Evolutionary conservation across 2,113 vertebrate genomes (phyloP), one percentile per base, ranked within the genome.

Genomic region (Microcebus griseorufus): DNA sequence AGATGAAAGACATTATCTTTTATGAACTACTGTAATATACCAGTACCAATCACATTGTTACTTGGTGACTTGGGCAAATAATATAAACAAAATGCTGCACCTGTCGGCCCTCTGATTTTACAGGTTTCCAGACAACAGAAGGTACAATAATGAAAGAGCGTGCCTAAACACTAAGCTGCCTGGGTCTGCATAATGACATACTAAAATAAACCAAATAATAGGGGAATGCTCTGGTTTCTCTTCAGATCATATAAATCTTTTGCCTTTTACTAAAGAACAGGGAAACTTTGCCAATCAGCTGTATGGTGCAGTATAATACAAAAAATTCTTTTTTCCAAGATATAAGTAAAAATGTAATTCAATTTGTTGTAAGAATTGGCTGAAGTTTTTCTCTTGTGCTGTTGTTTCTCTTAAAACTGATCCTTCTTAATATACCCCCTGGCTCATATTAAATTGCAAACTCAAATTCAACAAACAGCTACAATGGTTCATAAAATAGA

Each of bases 71-170:
- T 87, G 87, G 93, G 70, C 34, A 18, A 84, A 95, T 92, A 96
- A 76, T 10, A 95, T 69, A 73, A 95, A 79, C 53, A 73, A 98
- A 98, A 96, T 62, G 62, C 94, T 93, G 82, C 97, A 94, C n/a
- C 32, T 95, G 90, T 94, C 96, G 93, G 96, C 96, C 75, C 92
- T 95, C 90, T 92, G 64, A 65, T 80, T 95, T 97, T 97, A 96
- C 73, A 88, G 25, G 86, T 89, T 93, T 97, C 0, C 0, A 65
- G 91, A 96, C 64, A 94, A 37, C 32, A 93, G 96, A 82, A 97
- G 90, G 51, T 29, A 0, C 85, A 82, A 83, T 55, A 29, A 78
- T 85, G 86, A 64, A 96, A 75, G 79, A 65, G 5, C 14, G 25
- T 25, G 8, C 55, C 89, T 89, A 72, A 96, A 97, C 95, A 96